These are phyloP conservation scores for Drosophila subobscura DNA, from an alignment of 1,140 invertebrate genomes.

Conservation along the genomic window DNA sequence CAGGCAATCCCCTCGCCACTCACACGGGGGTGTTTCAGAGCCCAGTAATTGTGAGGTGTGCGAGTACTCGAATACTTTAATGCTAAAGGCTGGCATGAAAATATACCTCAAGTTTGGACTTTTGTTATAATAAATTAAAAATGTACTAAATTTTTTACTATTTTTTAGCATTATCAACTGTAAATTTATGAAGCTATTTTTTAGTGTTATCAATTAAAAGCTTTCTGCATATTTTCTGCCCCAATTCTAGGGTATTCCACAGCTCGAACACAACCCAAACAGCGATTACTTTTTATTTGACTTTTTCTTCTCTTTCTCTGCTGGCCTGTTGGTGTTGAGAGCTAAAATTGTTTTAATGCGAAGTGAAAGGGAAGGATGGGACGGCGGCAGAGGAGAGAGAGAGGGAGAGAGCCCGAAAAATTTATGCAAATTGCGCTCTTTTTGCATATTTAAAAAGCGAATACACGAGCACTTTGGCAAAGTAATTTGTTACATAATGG, in stretches of 20 bases:
- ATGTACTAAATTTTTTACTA: too few relatives aligned
- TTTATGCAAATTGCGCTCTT: slow-evolving; percentile 84
- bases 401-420: slow-evolving; percentile 35
- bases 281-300: slow-evolving; percentile 14
- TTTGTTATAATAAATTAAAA: too few relatives aligned
- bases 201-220: too few relatives aligned
- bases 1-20: slow-evolving; percentile 47
- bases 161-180: too few relatives aligned
- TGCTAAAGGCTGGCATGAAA: too few relatives aligned
- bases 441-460: slow-evolving; percentile 84
- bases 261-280: background rate
- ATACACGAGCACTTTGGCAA: slow-evolving; percentile 83
- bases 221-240: too few relatives aligned
- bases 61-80: too few relatives aligned
- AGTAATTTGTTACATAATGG: slow-evolving; percentile 82
- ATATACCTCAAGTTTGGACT: too few relatives aligned
- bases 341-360: slow-evolving; percentile 83
- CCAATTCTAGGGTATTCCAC: background rate
- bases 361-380: slow-evolving; percentile 51
- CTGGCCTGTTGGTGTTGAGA: slow-evolving; percentile 70
- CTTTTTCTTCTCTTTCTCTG: slow-evolving; percentile 30
- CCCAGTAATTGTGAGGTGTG: background rate
- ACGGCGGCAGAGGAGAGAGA: too few relatives aligned
- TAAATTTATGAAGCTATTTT: too few relatives aligned
- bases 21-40: too few relatives aligned